A percentile compares a stretch with the other conserved stretches of the same genome.
Conservation (phyloP, 2,797 vertebrate species). For the Dipus sagitta region DNA sequence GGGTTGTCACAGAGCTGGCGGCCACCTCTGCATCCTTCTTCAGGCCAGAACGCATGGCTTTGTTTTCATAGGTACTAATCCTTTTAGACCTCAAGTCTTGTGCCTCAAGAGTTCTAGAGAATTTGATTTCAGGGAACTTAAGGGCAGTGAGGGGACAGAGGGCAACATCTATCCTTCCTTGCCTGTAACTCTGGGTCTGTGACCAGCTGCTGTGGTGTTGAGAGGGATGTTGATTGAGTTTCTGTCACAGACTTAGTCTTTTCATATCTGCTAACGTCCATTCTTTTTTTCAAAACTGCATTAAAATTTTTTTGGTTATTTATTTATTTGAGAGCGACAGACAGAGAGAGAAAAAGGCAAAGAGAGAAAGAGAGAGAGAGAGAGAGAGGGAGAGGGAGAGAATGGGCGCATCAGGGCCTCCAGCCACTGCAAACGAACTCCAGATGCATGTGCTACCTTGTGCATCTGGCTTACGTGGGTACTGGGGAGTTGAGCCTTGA, state of each 20-base stretch:
- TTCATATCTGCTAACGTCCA: not conserved
- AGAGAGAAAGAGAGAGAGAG: no score
- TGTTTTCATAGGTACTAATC: not conserved
- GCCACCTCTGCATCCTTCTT: not conserved
- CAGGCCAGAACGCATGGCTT: not conserved
- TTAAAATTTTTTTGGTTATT: no score
- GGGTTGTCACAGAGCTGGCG: not conserved
- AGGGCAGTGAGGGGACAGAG: not conserved
- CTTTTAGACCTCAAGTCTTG: not conserved
- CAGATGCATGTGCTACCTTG: no score
- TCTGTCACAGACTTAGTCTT: not conserved
- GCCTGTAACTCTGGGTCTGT: not conserved
- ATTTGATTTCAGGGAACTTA: no score
- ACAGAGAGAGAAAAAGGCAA: no score
- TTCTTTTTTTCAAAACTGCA: not conserved
- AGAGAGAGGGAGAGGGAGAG: no score
- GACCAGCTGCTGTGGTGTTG: not conserved
- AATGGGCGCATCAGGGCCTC: no score
- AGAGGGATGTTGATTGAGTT: accelerated
- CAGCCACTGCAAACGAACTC: no score
- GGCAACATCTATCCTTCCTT: not conserved
- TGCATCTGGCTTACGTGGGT: no score
- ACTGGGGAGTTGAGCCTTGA: no score
- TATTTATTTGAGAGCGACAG: no score
- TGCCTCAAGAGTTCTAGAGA: not conserved